These are phyloP conservation scores for Darevskia nairensis DNA, from an alignment of 2,797 vertebrate genomes.

Conservation along the genomic window DNA sequence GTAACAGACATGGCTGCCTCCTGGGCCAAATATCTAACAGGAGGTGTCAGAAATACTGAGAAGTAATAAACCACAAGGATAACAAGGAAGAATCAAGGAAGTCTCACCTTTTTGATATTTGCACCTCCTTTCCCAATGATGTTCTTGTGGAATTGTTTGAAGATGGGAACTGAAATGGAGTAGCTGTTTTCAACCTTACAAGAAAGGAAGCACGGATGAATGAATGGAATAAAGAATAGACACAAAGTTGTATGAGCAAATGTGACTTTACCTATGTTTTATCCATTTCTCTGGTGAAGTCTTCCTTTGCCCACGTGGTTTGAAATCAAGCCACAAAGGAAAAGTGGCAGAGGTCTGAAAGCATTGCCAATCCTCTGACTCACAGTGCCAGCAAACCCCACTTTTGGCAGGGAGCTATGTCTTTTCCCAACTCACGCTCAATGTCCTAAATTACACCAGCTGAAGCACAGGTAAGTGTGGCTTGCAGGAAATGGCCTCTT, in stretches of 20 bases:
- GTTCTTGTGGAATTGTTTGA: conserved; percentile 99
- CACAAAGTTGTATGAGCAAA: background rate
- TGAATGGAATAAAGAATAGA: rapidly evolving
- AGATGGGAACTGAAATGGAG: conserved; percentile 97
- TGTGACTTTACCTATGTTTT: background rate
- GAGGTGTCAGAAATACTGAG: background rate
- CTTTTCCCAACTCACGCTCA: no score
- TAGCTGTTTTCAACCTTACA: conserved; percentile 94
- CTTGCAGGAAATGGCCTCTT: no score
- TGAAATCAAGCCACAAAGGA: no score
- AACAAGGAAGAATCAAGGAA: background rate
- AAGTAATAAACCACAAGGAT: background rate
- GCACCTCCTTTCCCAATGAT: conserved; percentile 99
- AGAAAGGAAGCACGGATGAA: conserved; percentile 23
- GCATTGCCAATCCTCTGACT: no score
- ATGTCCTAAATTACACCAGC: no score
- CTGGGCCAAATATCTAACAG: background rate
- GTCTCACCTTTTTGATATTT: conserved; percentile 95
- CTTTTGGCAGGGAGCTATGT: no score
- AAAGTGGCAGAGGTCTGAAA: no score
- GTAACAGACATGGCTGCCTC: background rate
- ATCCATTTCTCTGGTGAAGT: no score
- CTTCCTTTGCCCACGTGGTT: no score
- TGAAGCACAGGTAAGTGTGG: no score
- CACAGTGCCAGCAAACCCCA: no score